Conservation (phyloP, 2,113 vertebrate genomes). For the Malurus elegans region DNA sequence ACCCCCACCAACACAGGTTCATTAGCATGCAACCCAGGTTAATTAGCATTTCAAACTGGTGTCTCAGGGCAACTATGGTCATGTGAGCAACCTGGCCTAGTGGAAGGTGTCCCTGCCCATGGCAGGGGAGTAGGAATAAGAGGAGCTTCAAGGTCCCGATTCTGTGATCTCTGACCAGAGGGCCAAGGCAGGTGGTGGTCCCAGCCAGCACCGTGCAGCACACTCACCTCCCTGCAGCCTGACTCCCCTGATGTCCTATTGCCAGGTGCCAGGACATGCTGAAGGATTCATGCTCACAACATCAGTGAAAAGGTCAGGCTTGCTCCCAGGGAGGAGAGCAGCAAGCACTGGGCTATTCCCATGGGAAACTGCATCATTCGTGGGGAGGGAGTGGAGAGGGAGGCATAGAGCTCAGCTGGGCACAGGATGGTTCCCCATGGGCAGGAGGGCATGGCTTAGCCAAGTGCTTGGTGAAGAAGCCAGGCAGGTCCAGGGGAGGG, state of each 20-base stretch:
- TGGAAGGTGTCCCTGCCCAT: not conserved
- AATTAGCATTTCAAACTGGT: not conserved
- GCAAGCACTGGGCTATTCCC: not conserved
- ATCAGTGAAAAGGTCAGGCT: not conserved
- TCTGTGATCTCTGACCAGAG: not conserved
- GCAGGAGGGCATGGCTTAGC: not conserved
- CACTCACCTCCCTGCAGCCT: accelerated
- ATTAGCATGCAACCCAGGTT: not conserved
- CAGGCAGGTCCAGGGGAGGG: not conserved
- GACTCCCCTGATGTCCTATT: accelerated
- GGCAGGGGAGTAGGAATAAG: not conserved
- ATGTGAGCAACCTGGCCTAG: not conserved
- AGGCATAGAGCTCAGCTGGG: not conserved
- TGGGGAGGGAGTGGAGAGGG: not conserved
- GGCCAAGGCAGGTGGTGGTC: accelerated
- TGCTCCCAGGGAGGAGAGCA: not conserved
- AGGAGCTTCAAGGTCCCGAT: not conserved
- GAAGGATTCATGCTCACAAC: not conserved
- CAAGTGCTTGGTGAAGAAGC: not conserved
- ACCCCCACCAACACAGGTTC: not conserved
- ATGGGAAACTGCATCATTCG: not conserved
- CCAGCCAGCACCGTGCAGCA: not conserved
- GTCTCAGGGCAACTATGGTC: not conserved
- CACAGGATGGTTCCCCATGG: accelerated
- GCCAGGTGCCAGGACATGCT: not conserved